These are phyloP conservation scores for Adrianichthys oophorus DNA, from an alignment of 2,797 vertebrate species.

Conservation along the genomic window DNA sequence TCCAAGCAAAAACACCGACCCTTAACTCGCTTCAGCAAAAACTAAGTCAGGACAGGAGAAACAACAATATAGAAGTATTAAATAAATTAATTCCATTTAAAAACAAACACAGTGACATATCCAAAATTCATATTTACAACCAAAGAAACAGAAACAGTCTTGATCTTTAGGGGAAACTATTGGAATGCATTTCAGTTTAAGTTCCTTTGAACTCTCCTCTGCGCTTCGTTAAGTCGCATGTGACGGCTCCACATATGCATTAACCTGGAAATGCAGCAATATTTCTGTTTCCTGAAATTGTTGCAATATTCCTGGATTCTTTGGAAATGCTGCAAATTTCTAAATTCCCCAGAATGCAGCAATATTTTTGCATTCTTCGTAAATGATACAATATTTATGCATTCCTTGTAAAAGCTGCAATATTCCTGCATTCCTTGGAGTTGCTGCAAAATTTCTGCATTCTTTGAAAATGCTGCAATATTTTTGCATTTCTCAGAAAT, in stretches of 20 bases:
- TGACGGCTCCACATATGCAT: conserved; percentile 39
- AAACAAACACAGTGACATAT: conserved; percentile 69
- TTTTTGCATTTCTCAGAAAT: no score
- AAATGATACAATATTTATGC: no score
- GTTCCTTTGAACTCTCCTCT: conserved; percentile 24
- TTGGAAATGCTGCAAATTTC: no score
- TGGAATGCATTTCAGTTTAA: conserved; percentile 43
- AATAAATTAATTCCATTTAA: conserved; percentile 80
- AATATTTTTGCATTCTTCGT: no score
- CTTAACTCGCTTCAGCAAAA: conserved; percentile 65
- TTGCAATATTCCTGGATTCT: no score
- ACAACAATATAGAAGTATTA: conserved; percentile 76
- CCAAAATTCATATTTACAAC: conserved; percentile 81
- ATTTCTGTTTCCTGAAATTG: no score
- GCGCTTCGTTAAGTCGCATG: conserved; percentile 16
- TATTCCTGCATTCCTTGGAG: no score
- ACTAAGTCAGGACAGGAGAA: conserved; percentile 64
- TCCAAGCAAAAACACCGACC: conserved; percentile 53
- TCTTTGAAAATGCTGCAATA: no score
- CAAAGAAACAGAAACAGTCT: conserved; percentile 28
- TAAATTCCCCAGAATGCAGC: no score
- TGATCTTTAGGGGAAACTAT: conserved; percentile 36
- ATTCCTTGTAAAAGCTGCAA: no score
- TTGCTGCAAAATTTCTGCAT: no score
- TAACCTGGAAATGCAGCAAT: background rate